phyloP scores from a whole-genome alignment of 2,797 vertebrate species.

The Cirrhinus molitorella region DNA sequence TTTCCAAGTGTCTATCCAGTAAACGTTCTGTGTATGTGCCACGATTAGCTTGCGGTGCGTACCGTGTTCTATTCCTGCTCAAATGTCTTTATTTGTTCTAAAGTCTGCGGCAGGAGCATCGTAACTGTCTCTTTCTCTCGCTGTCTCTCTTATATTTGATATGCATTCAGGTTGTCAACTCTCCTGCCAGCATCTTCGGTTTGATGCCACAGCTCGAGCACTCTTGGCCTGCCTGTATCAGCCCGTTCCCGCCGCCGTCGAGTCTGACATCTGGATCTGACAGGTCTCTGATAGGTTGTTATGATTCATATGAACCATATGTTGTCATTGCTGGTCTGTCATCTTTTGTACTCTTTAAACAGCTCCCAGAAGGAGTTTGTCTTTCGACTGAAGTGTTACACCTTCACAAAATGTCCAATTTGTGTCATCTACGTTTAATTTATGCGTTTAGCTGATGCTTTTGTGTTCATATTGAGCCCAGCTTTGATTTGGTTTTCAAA shows the following conservation, averaged over 20 bases:
- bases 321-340: constrained; percentile 30
- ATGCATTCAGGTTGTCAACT: constrained; percentile 1
- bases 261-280: constrained; percentile 34
- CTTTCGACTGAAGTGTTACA: background rate
- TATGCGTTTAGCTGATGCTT: background rate
- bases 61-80: constrained; percentile 1
- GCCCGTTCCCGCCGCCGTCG: background rate
- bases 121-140: background rate
- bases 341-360: background rate
- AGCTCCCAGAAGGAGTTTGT: background rate
- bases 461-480: background rate
- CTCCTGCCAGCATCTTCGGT: constrained; percentile 20
- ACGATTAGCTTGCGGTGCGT: constrained; percentile 22
- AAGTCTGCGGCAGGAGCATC: background rate
- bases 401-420: background rate
- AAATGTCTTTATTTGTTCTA: constrained; percentile 14
- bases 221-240: background rate
- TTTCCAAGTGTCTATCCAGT: constrained; percentile 29
- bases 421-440: background rate
- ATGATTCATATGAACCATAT: constrained; percentile 25
- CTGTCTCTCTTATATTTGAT: constrained; percentile 15
- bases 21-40: constrained; percentile 39
- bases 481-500: background rate
- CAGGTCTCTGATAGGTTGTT: constrained; percentile 15
- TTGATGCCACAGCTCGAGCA: constrained; percentile 30